These are phyloP conservation scores for Acronicta alni DNA, from an alignment of 2,888 invertebrate species.

Conservation along the genomic window DNA sequence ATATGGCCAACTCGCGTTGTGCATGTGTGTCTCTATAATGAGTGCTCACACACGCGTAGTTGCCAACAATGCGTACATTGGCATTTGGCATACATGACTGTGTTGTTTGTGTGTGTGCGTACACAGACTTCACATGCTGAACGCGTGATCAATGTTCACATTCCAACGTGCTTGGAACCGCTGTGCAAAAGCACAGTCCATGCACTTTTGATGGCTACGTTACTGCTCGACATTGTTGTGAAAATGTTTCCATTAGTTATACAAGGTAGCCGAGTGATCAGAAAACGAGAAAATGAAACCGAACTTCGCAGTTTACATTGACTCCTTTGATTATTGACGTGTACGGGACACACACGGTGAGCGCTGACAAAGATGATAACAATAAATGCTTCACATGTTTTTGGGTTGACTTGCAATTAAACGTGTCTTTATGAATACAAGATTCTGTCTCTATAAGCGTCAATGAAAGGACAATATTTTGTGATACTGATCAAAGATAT, in stretches of 20 bases:
- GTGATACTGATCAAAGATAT: too few species aligned
- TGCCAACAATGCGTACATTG: slow-evolving; percentile 68
- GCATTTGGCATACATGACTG: slow-evolving; percentile 70
- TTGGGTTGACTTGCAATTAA: neutral
- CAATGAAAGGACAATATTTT: neutral
- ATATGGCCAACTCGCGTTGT: slow-evolving; percentile 40
- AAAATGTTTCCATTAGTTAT: slow-evolving; percentile 35
- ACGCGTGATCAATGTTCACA: slow-evolving; percentile 82
- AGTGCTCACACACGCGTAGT: slow-evolving; percentile 57
- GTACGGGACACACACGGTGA: slow-evolving; percentile 2
- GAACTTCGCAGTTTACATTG: slow-evolving; percentile 26
- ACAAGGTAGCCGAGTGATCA: slow-evolving; percentile 22
- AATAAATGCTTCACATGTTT: slow-evolving; percentile 19
- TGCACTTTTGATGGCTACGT: slow-evolving; percentile 51
- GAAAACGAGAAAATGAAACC: slow-evolving; percentile 29
- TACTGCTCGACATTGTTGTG: slow-evolving; percentile 31
- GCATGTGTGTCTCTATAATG: slow-evolving; percentile 58
- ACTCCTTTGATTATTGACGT: slow-evolving; percentile 25
- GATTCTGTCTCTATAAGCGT: slow-evolving; percentile 5
- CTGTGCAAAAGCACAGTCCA: slow-evolving; percentile 56
- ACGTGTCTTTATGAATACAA: neutral
- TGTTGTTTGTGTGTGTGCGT: slow-evolving; percentile 59
- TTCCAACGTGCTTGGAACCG: slow-evolving; percentile 76
- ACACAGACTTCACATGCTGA: slow-evolving; percentile 73
- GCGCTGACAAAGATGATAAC: slow-evolving; percentile 8